Evolutionary conservation across 2,888 invertebrate species (phyloP).

Genomic region (Griposia aprilina): DNA sequence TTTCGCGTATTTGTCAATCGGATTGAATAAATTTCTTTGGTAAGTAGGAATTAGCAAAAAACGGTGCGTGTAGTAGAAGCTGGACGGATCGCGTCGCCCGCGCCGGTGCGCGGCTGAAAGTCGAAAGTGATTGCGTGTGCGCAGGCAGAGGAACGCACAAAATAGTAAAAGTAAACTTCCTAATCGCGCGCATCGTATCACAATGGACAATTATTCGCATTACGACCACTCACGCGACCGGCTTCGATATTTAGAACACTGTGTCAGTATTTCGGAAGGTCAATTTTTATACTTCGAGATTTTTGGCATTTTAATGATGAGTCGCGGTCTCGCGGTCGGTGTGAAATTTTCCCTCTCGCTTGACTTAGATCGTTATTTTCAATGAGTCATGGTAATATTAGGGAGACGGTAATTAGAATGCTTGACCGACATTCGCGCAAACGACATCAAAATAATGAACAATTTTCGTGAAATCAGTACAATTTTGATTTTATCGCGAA

Average conservation of each 20-base stretch:
- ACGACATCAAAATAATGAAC: conserved; percentile 21
- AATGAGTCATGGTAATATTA: conserved; percentile 60
- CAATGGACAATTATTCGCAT: conserved; percentile 75
- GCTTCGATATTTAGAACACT: conserved; percentile 74
- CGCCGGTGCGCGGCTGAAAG: conserved; percentile 78
- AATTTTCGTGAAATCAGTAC: conserved; percentile 44
- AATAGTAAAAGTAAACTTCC: conserved; percentile 88
- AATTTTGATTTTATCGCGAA: conserved; percentile 32
- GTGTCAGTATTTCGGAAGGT: conserved; percentile 79
- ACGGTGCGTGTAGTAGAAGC: conserved; percentile 59
- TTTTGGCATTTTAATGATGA: conserved; percentile 59
- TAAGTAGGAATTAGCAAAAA: conserved; percentile 65
- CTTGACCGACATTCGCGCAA: conserved; percentile 43
- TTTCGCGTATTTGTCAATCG: conserved; percentile 65
- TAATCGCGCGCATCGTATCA: conserved; percentile 78
- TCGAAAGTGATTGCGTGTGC: conserved; percentile 88
- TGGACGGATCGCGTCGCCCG: conserved; percentile 48
- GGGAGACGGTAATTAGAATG: conserved; percentile 47
- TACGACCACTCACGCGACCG: conserved; percentile 72
- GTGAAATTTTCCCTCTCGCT: conserved; percentile 65
- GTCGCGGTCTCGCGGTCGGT: conserved; percentile 35
- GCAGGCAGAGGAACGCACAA: conserved; percentile 75
- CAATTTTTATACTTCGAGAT: conserved; percentile 65
- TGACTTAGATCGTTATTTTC: conserved; percentile 29
- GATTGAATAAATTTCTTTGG: conserved; percentile 68